A percentile compares a stretch with the other conserved stretches of the same genome.
Conservation (phyloP, 92 coral and sea anemone species). For the Zoanthus gigantus region DNA sequence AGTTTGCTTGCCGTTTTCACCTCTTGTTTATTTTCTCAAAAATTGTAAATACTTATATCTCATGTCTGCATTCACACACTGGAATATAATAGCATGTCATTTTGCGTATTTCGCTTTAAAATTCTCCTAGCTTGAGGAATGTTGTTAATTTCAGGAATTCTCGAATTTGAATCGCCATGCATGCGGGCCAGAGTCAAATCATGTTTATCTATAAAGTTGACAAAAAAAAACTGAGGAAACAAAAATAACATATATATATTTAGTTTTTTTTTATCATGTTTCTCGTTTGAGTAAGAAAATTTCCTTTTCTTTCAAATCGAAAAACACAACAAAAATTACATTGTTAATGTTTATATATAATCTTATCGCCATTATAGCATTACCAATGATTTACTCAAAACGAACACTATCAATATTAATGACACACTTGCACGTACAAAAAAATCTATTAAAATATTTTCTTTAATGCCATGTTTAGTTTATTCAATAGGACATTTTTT, state of each 20-base stretch:
- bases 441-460: too few species aligned
- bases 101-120: neutral
- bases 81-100: neutral
- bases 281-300: neutral
- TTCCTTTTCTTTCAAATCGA: neutral
- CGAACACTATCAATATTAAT: neutral
- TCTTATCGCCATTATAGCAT: neutral
- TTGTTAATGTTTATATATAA: neutral
- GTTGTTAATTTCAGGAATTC: conserved; percentile 43
- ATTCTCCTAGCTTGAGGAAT: neutral
- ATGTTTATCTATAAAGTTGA: neutral
- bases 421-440: neutral
- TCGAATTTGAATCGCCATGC: neutral
- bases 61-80: neutral
- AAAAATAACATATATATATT: neutral
- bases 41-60: neutral
- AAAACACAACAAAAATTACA: neutral
- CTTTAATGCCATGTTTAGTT: neutral
- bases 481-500: neutral
- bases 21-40: too few species aligned
- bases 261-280: neutral
- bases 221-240: neutral
- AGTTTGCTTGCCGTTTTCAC: too few species aligned
- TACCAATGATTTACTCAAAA: neutral
- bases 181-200: neutral